Evolutionary conservation across 2,888 invertebrate species (phyloP).

Genomic region (Eupelmus urozonus): DNA sequence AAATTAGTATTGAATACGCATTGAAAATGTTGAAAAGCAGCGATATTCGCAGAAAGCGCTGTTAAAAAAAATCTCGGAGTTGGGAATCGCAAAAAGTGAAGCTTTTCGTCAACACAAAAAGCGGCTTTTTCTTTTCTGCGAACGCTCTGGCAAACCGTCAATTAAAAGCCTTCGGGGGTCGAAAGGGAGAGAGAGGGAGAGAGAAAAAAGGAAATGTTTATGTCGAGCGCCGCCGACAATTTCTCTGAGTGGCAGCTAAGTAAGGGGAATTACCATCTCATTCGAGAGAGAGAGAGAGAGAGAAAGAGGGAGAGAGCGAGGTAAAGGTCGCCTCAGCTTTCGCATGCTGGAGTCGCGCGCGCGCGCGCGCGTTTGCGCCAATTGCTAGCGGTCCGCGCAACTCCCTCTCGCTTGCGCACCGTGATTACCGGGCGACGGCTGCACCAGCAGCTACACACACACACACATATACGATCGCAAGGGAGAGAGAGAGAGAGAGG

Average conservation of each 20-base stretch:
- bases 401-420: slow-evolving; percentile 40
- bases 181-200: neutral
- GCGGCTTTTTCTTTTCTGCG: neutral
- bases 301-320: too few species aligned
- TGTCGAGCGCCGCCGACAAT: slow-evolving; percentile 47
- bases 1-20: too few species aligned
- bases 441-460: neutral
- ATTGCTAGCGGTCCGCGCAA: slow-evolving; percentile 59
- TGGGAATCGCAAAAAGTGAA: neutral
- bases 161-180: slow-evolving; percentile 15
- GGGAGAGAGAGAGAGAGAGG: slow-evolving; percentile 24
- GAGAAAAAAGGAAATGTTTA: slow-evolving; percentile 34
- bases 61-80: too few species aligned
- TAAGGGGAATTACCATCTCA: slow-evolving; percentile 60
- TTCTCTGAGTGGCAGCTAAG: slow-evolving; percentile 60
- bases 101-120: slow-evolving; percentile 34
- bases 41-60: too few species aligned
- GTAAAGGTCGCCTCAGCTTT: slow-evolving; percentile 58
- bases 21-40: too few species aligned
- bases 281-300: too few species aligned
- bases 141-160: slow-evolving; percentile 20
- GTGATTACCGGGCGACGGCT: slow-evolving; percentile 62
- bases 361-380: slow-evolving; percentile 50
- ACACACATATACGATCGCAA: slow-evolving; percentile 11
- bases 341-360: slow-evolving; percentile 23